Evolutionary conservation across 2,113 vertebrate genomes (phyloP), one percentile per base, ranked within the genome.

Genomic region (Panurus biarmicus): DNA sequence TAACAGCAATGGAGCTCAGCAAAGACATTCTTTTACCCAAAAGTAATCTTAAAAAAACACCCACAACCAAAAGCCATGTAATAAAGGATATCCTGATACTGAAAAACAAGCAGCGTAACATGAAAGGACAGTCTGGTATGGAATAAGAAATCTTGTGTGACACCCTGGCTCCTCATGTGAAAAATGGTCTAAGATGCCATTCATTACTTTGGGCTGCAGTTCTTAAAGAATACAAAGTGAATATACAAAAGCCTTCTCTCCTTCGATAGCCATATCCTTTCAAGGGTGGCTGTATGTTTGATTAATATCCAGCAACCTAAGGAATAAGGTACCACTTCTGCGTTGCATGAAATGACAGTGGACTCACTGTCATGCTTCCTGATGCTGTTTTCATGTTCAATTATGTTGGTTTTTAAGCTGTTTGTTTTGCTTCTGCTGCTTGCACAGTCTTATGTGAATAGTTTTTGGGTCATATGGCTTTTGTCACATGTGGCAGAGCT

Each of bases 231-330:
- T 45, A 93, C 91, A 97, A 95, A 95, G 94, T 93, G 90, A 97
- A 97, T 95, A 97, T 61, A 96, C 84, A 94, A 92, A 96, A 96
- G n/a, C 64, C 89, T 95, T 94, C 93, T 90, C 90, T 95, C 91
- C 80, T 97, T 90, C 3, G 3, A 87, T 40, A 93, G 84, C 89
- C 95, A 96, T 94, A 96, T 95, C 87, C 91, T 96, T 93, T 94
- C 93, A 90, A 95, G 87, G 66, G 87, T 96, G 93, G 86, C 47
- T 29, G 78, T 92, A 90, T 23, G 44, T 95, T 91, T 97, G 96
- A 97, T 96, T 96, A 97, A 97, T 96, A 94, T 93, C 87, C 91
- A 93, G 86, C 95, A 97, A 95, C 87, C 87, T 90, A 89, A 96
- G 77, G 74, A 71, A 97, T 93, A 93, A 96, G 91, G 95, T 85